Base-by-base conservation (phyloP, 2,797 vertebrate species). In the Lutjanus argentimaculatus region DNA sequence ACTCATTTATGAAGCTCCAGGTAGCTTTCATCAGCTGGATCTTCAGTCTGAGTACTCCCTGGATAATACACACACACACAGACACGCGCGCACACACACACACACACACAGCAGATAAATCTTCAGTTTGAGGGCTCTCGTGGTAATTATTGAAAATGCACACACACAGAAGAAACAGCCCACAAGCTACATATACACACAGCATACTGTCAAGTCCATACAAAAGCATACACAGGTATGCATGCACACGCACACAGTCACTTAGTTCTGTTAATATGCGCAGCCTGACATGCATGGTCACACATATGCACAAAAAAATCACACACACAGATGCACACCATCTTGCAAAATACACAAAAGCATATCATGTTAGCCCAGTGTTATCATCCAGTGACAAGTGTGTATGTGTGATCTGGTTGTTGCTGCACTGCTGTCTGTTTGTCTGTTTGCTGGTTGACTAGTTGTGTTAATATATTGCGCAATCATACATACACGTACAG, bases 21-120 rank as follows among this genome's bases (percentile, higher is more conserved):
- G 87, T 87, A 89, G 79, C 81, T 87, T 88, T 89, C 88, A 83
- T 89, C 81, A 83, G 83, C 75, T 82, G 69, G 82, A 88, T 82
- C 84, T 85, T 88, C 84, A 84, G 75, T 56, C 48, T 85, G 89
- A 89, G 75, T 65, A 85, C 85, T 83, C 83, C 67, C 83, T 70
- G 43, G 73, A 83, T 71, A 84, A 80, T 16, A 40, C 58, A 62
- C 36, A 49, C 56, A 15, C 55, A 63, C 62, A 45, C 66, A 62
- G n/a, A 45, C 56, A 15, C 46, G 59, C 67, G 66, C 75, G 49
- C 57, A 30, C 66, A 62, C 22, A 49, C 56, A 15, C 43, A 63
- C 63, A 53, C 22, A 55, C 45, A 48, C 42, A 59, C 45, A 1
- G 53, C 62, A 72, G 51, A 79, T 69, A 72, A 62, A 80, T 81